A percentile compares a stretch with the other conserved stretches of the same genome.
These are phyloP conservation scores for Hyperopisus bebe DNA, from an alignment of 2,113 vertebrate genomes.

Conservation along the genomic window DNA sequence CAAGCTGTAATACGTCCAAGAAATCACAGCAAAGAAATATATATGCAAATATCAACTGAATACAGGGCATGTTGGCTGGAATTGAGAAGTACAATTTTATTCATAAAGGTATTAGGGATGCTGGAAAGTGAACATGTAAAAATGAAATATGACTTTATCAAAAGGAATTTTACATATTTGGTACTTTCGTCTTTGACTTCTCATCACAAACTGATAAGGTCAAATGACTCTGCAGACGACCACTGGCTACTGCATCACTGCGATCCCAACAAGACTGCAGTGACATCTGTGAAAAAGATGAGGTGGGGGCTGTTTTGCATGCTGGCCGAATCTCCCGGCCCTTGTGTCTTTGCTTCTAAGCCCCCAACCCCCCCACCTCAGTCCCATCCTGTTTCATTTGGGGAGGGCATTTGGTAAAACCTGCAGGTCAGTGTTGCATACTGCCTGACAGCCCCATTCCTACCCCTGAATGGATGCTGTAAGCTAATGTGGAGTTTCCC, in stretches of 20 bases:
- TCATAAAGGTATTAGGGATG: background rate
- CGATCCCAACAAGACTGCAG: background rate
- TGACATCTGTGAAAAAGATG: background rate
- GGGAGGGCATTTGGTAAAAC: background rate
- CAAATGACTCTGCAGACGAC: background rate
- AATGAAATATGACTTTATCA: background rate
- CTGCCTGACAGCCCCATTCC: background rate
- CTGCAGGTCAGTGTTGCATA: background rate
- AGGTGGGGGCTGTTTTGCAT: background rate
- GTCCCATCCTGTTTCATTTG: background rate
- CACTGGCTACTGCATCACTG: background rate
- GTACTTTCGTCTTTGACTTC: background rate
- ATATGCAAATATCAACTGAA: background rate
- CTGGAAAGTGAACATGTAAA: background rate
- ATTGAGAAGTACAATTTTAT: background rate
- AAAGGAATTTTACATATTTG: background rate
- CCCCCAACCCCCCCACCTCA: background rate
- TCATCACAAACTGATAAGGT: background rate
- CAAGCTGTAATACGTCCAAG: background rate
- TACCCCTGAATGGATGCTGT: background rate
- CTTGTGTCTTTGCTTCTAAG: background rate
- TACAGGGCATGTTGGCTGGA: background rate
- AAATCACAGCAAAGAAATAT: background rate
- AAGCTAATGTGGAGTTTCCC: background rate
- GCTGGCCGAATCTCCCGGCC: background rate